phyloP scores from a whole-genome alignment of 92 coral and sea anemone species.

The Parazoanthus atlanticus region DNA sequence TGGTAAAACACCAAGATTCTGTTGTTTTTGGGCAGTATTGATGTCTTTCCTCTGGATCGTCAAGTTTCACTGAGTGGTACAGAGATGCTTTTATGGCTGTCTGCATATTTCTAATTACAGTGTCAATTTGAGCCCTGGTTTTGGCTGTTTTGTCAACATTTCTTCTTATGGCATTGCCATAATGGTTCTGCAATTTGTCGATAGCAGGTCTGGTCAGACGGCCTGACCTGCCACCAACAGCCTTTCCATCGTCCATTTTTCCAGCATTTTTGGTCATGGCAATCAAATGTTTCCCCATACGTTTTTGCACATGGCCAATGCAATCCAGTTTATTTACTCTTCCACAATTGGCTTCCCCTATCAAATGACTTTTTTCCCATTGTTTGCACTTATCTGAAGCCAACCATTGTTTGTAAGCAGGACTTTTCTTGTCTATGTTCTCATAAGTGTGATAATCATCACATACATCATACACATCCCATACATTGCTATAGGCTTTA shows the following conservation, averaged over 20 bases:
- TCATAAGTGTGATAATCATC: background rate
- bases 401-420: conserved; percentile 14
- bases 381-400: background rate
- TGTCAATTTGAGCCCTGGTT: conserved; percentile 1
- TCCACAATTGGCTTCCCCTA: background rate
- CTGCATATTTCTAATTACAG: conserved; percentile 23
- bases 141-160: conserved; percentile 24
- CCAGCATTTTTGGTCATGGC: background rate
- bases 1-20: background rate
- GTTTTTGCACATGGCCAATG: background rate
- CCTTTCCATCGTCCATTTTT: conserved; percentile 5
- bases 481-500: background rate
- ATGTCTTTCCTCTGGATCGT: background rate
- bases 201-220: conserved; percentile 10
- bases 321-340: conserved; percentile 1
- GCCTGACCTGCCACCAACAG: conserved; percentile 11
- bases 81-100: conserved; percentile 19
- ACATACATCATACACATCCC: background rate
- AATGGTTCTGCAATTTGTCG: conserved; percentile 7
- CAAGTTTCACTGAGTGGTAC: conserved; percentile 12
- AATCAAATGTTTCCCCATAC: background rate
- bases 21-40: conserved; percentile 36
- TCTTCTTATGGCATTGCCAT: conserved; percentile 11
- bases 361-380: background rate
- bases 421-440: background rate